These are phyloP conservation scores for Eurytoma californica DNA, from an alignment of 2,888 invertebrate genomes.

Conservation along the genomic window DNA sequence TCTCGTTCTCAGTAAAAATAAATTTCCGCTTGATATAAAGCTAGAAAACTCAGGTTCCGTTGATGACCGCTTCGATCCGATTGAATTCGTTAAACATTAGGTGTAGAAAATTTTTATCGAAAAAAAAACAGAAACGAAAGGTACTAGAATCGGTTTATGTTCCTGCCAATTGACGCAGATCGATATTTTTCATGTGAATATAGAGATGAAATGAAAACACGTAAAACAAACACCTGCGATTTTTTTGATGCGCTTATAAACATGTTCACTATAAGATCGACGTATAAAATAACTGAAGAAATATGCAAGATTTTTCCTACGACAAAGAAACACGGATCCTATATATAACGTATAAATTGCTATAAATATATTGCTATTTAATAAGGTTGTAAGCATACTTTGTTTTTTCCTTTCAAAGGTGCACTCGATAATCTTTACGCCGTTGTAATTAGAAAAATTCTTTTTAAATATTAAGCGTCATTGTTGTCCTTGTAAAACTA, in stretches of 20 bases:
- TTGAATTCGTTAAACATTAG: constrained; percentile 13
- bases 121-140: constrained; percentile 28
- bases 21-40: neutral
- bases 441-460: constrained; percentile 30
- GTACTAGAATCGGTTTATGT: constrained; percentile 53
- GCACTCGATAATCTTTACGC: constrained; percentile 29
- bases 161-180: constrained; percentile 42
- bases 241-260: constrained; percentile 19
- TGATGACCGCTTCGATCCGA: constrained; percentile 23
- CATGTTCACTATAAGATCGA: constrained; percentile 11
- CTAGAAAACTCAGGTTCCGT: constrained; percentile 9
- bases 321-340: constrained; percentile 29
- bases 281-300: neutral
- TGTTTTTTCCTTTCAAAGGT: neutral
- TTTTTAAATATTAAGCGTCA: constrained; percentile 35
- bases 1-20: constrained; percentile 29
- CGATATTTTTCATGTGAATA: constrained; percentile 1
- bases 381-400: neutral
- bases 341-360: constrained; percentile 25
- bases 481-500: constrained; percentile 44
- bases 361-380: neutral
- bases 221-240: constrained; percentile 8
- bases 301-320: constrained; percentile 36
- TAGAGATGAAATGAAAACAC: neutral
- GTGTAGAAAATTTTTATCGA: constrained; percentile 23